phyloP scores from a whole-genome alignment of 1,140 invertebrate genomes.

The Cotesia vestalis region DNA sequence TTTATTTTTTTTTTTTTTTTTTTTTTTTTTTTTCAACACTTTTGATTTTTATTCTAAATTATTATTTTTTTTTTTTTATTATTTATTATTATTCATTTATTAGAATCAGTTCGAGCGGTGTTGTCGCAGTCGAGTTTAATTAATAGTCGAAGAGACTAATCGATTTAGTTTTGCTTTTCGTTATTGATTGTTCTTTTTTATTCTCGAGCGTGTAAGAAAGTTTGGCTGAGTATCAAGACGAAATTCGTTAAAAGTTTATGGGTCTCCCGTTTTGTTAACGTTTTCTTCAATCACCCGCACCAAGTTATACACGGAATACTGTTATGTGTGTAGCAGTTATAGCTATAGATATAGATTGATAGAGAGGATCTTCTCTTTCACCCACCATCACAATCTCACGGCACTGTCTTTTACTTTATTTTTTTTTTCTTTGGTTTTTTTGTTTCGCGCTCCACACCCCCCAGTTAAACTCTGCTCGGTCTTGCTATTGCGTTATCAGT shows the following conservation, averaged over 20 bases:
- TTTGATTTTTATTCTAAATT: too few relatives aligned
- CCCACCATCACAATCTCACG: conserved; percentile 23
- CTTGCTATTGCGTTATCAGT: neutral
- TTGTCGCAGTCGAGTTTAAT: too few relatives aligned
- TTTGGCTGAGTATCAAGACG: conserved; percentile 4
- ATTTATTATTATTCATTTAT: too few relatives aligned
- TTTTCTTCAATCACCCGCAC: conserved; percentile 5
- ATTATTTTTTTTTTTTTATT: too few relatives aligned
- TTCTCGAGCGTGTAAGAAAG: neutral
- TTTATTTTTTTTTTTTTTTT: too few relatives aligned
- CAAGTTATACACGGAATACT: neutral
- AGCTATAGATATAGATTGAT: too few relatives aligned
- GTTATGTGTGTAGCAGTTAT: neutral
- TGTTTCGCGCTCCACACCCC: neutral
- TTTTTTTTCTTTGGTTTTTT: conserved; percentile 24
- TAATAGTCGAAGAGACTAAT: too few relatives aligned
- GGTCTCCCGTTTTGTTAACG: neutral
- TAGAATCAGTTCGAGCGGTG: too few relatives aligned
- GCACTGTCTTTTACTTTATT: conserved; percentile 13
- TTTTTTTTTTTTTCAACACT: too few relatives aligned
- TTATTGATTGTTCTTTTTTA: conserved; percentile 1
- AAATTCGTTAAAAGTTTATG: conserved; percentile 21
- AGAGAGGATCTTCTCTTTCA: too few relatives aligned
- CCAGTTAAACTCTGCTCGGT: neutral
- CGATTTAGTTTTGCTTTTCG: too few relatives aligned